Conservation (phyloP, 2,797 vertebrate species). For the Eurystomus glaucurus region DNA sequence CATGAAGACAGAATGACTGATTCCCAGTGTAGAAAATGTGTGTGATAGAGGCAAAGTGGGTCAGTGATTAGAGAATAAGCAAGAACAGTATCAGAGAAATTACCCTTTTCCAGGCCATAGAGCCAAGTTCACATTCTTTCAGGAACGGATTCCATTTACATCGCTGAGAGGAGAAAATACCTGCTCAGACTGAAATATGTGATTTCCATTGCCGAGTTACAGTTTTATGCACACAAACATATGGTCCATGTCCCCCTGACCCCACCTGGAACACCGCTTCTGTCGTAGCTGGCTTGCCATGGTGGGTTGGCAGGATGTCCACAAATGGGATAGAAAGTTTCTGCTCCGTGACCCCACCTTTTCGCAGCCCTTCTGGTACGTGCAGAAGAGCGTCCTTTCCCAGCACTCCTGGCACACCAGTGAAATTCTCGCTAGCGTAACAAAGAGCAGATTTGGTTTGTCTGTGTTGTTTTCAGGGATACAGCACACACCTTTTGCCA, state of each 20-base stretch:
- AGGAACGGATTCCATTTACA: neutral
- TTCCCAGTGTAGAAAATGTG: neutral
- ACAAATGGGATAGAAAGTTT: neutral
- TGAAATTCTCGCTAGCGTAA: neutral
- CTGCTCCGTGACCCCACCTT: neutral
- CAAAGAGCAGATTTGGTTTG: neutral
- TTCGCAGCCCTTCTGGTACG: neutral
- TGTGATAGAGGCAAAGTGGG: neutral
- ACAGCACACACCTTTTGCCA: neutral
- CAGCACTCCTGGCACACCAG: neutral
- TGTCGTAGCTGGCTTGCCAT: neutral
- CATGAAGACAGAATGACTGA: neutral
- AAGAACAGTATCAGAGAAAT: neutral
- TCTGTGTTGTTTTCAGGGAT: rapidly evolving
- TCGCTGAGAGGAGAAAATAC: neutral
- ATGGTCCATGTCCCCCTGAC: conserved; percentile 48
- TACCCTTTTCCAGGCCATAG: neutral
- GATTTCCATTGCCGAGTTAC: conserved; percentile 21
- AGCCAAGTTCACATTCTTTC: conserved; percentile 7
- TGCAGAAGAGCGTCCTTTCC: neutral
- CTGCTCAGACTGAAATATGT: neutral
- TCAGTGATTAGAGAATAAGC: neutral
- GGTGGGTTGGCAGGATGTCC: neutral
- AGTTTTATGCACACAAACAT: neutral
- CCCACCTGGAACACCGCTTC: conserved; percentile 33